Percentiles rank a stretch among this genome's conserved stretches.
Evolutionary conservation across 2,888 invertebrate genomes (phyloP).

Genomic region (Watsonalla binaria): DNA sequence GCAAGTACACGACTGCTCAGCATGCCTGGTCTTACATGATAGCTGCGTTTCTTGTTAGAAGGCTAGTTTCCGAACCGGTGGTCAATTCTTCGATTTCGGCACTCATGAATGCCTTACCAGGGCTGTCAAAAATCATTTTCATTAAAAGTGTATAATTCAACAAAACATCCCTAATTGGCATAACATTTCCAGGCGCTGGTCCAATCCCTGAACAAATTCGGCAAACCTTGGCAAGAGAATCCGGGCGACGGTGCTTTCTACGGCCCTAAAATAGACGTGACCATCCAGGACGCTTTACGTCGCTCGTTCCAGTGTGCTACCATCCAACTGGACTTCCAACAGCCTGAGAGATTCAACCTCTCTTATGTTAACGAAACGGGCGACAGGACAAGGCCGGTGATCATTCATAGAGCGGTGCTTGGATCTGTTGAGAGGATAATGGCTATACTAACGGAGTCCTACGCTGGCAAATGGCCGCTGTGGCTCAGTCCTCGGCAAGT

Average conservation of each 20-base stretch:
- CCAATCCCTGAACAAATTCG: conserved; percentile 91
- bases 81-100: no score
- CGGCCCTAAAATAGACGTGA: conserved; percentile 99
- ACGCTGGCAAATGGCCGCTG: conserved; percentile 99
- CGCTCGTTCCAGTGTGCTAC: conserved; percentile 97
- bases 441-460: conserved; percentile 97
- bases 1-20: no score
- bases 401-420: conserved; percentile 97
- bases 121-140: no score
- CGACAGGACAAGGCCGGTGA: conserved; percentile 95
- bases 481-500: conserved; percentile 98
- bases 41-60: no score
- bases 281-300: conserved; percentile 94
- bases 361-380: conserved; percentile 89
- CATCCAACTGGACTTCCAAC: conserved; percentile 98
- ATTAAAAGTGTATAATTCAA: background rate
- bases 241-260: conserved; percentile 99
- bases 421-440: conserved; percentile 99
- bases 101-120: no score
- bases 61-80: no score
- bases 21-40: no score
- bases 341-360: conserved; percentile 94
- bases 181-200: conserved; percentile 81
- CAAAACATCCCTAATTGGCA: background rate
- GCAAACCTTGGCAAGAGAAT: conserved; percentile 93